Evolutionary conservation across 2,888 invertebrate genomes (phyloP).

Genomic region (Agrilus cyanescens): DNA sequence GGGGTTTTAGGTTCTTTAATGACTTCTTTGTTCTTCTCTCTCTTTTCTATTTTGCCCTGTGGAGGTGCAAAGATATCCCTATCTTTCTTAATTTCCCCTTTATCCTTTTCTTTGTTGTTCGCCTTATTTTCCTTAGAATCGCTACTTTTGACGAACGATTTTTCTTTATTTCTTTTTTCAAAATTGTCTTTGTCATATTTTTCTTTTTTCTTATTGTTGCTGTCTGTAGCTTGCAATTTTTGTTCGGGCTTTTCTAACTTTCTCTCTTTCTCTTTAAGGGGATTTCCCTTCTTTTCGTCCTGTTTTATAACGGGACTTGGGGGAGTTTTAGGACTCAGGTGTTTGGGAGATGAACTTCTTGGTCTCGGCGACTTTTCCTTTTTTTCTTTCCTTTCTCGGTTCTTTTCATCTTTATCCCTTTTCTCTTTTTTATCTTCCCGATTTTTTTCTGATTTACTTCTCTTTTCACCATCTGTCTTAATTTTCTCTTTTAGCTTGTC

Average conservation of each 20-base stretch:
- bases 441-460: slow-evolving; percentile 38
- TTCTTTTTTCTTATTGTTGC: slow-evolving; percentile 44
- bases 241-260: slow-evolving; percentile 20
- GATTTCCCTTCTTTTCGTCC: slow-evolving; percentile 25
- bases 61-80: slow-evolving; percentile 40
- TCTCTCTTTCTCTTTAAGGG: slow-evolving; percentile 24
- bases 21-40: slow-evolving; percentile 34
- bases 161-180: slow-evolving; percentile 39
- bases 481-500: slow-evolving; percentile 37
- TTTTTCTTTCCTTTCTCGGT: slow-evolving; percentile 40
- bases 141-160: slow-evolving; percentile 22
- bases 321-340: slow-evolving; percentile 26
- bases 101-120: slow-evolving; percentile 26
- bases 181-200: slow-evolving; percentile 48
- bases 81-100: slow-evolving; percentile 28
- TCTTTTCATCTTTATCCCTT: slow-evolving; percentile 42
- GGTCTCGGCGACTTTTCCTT: slow-evolving; percentile 34
- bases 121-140: slow-evolving; percentile 18
- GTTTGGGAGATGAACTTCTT: slow-evolving; percentile 27
- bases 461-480: slow-evolving; percentile 35
- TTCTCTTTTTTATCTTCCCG: slow-evolving; percentile 26
- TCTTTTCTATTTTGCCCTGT: slow-evolving; percentile 41
- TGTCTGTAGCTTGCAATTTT: slow-evolving; percentile 23
- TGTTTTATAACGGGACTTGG: slow-evolving; percentile 31
- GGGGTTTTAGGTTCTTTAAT: slow-evolving; percentile 27